phyloP scores from a whole-genome alignment of 2,113 vertebrate species.

The Tonatia bakeri region DNA sequence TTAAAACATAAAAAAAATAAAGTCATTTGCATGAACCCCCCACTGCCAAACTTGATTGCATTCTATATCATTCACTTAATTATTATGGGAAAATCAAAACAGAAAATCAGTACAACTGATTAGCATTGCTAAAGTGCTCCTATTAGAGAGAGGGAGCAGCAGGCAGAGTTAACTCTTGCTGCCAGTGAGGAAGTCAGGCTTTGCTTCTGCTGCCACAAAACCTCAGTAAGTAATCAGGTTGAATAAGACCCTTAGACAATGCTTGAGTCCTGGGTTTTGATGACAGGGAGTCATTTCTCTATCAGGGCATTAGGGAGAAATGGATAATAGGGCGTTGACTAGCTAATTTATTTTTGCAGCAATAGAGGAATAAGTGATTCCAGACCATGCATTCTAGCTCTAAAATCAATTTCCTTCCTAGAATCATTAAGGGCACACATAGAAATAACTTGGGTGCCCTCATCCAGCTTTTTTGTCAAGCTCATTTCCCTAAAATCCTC shows the following conservation, averaged over 20 bases:
- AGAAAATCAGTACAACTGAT: constrained; percentile 85
- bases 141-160: constrained; percentile 76
- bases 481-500: neutral
- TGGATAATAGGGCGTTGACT: constrained; percentile 26
- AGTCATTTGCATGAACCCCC: constrained; percentile 81
- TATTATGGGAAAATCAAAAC: constrained; percentile 84
- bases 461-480: neutral
- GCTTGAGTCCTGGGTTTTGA: neutral
- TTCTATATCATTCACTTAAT: constrained; percentile 83
- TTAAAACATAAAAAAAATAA: constrained; percentile 56
- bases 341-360: constrained; percentile 60
- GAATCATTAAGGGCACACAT: neutral
- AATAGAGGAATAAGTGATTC: constrained; percentile 49
- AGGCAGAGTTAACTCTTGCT: constrained; percentile 77
- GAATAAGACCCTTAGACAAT: neutral
- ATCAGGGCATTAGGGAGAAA: neutral
- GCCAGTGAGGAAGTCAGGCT: constrained; percentile 22
- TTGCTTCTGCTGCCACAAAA: constrained; percentile 39
- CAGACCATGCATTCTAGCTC: neutral
- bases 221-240: constrained; percentile 10
- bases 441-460: neutral
- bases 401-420: neutral
- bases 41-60: constrained; percentile 84
- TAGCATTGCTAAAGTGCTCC: constrained; percentile 82
- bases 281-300: constrained; percentile 22